Evolutionary conservation across 2,888 invertebrate genomes (phyloP).

Genomic region (Tanytarsus gracilentus): DNA sequence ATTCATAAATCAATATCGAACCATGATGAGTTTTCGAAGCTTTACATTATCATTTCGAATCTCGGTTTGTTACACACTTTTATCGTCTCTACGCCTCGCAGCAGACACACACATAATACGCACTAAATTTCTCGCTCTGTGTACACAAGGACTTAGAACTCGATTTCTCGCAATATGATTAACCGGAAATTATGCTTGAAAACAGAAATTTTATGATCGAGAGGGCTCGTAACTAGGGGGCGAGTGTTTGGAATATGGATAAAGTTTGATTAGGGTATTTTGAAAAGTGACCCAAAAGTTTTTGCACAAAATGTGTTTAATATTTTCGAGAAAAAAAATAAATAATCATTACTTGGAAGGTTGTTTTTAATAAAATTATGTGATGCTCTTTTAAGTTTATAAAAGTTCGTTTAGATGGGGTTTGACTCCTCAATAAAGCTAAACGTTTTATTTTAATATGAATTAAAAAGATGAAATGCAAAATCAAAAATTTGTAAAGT

Average conservation of each 20-base stretch:
- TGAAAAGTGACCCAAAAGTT: too few species aligned
- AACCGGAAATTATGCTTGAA: constrained; percentile 24
- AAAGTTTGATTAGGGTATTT: too few species aligned
- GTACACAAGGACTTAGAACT: not conserved
- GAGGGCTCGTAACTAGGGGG: too few species aligned
- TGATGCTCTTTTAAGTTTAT: too few species aligned
- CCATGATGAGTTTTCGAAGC: not conserved
- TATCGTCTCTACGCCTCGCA: not conserved
- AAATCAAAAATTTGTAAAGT: too few species aligned
- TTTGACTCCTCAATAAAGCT: too few species aligned
- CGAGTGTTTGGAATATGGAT: too few species aligned
- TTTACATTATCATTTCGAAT: constrained; percentile 21
- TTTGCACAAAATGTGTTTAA: too few species aligned
- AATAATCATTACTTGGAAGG: too few species aligned
- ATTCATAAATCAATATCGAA: constrained; percentile 25
- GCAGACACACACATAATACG: not conserved
- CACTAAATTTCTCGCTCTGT: not conserved
- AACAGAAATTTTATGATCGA: not conserved
- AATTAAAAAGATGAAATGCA: not conserved
- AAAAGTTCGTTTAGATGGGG: too few species aligned
- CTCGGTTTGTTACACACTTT: not conserved
- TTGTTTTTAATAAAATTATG: too few species aligned
- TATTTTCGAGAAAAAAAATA: too few species aligned
- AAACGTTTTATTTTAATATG: not conserved
- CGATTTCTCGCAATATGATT: constrained; percentile 9